A percentile compares a stretch with the other conserved stretches of the same genome.
These are phyloP conservation scores for Microctenopoma stevenorrisi DNA, from an alignment of 2,797 vertebrate genomes.

Conservation along the genomic window DNA sequence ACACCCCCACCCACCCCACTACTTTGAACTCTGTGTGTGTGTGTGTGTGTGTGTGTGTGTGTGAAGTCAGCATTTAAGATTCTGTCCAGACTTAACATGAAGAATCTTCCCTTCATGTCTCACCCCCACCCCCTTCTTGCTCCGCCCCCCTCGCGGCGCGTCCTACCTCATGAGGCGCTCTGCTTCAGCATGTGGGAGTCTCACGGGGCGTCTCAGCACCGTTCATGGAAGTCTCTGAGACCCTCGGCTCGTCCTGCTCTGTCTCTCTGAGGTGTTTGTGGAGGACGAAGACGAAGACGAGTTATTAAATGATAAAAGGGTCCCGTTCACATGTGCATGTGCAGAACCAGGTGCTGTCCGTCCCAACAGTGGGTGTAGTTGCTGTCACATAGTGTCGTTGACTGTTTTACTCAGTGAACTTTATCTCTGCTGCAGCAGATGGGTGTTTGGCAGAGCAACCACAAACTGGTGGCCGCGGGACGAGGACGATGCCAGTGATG, in stretches of 20 bases:
- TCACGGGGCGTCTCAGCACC: conserved; percentile 42
- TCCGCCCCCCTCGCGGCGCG: conserved; percentile 30
- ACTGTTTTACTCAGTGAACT: no score
- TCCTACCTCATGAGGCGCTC: conserved; percentile 68
- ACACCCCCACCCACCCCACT: conserved; percentile 9
- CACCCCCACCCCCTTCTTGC: conserved; percentile 42
- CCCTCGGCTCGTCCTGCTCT: not conserved
- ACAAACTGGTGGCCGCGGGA: no score
- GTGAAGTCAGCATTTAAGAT: conserved; percentile 31
- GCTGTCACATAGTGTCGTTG: no score
- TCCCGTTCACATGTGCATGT: no score
- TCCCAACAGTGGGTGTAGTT: no score
- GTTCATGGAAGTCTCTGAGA: conserved; percentile 46
- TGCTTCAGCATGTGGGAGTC: conserved; percentile 67
- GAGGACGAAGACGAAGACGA: no score
- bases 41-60: not conserved
- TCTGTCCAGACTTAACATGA: conserved; percentile 54
- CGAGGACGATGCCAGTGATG: not conserved
- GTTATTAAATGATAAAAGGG: no score
- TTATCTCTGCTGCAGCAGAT: no score
- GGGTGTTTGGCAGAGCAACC: no score
- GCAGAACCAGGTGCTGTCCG: no score
- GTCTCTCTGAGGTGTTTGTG: no score
- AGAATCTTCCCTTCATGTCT: conserved; percentile 50
- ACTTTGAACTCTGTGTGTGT: conserved; percentile 21